phyloP scores from a whole-genome alignment of 2,888 invertebrate genomes.

The Druceiella hillmani region DNA sequence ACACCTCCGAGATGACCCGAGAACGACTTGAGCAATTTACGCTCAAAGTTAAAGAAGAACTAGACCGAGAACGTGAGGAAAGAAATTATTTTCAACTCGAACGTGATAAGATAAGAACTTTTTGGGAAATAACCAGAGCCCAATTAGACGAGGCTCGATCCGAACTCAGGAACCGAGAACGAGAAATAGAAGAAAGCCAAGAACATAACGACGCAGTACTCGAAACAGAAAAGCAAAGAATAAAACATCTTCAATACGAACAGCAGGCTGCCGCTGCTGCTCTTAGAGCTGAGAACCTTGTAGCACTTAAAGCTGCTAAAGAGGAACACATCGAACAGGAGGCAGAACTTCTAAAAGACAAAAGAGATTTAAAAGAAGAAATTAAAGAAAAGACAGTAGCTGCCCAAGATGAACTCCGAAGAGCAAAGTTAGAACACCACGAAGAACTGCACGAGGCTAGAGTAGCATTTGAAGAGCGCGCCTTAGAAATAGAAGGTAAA shows the following conservation, averaged over 20 bases:
- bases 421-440: slow-evolving; percentile 69
- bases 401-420: slow-evolving; percentile 67
- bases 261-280: slow-evolving; percentile 82
- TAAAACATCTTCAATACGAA: slow-evolving; percentile 89
- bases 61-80: slow-evolving; percentile 92
- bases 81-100: slow-evolving; percentile 94
- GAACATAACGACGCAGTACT: slow-evolving; percentile 84
- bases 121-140: slow-evolving; percentile 92
- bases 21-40: slow-evolving; percentile 91
- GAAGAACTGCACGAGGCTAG: slow-evolving; percentile 61
- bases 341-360: slow-evolving; percentile 68
- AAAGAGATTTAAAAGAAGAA: slow-evolving; percentile 59
- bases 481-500: slow-evolving; percentile 52
- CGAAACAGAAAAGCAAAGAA: slow-evolving; percentile 86
- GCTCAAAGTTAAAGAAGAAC: slow-evolving; percentile 78
- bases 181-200: slow-evolving; percentile 82
- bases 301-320: slow-evolving; percentile 75
- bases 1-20: slow-evolving; percentile 87
- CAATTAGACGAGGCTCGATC: slow-evolving; percentile 83
- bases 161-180: slow-evolving; percentile 58
- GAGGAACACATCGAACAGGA: slow-evolving; percentile 78
- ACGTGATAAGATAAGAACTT: slow-evolving; percentile 87
- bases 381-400: slow-evolving; percentile 64
- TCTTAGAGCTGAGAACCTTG: slow-evolving; percentile 77
- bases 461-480: slow-evolving; percentile 44